Conservation (phyloP, 2,888 invertebrate species). For the Baccha elongata region DNA sequence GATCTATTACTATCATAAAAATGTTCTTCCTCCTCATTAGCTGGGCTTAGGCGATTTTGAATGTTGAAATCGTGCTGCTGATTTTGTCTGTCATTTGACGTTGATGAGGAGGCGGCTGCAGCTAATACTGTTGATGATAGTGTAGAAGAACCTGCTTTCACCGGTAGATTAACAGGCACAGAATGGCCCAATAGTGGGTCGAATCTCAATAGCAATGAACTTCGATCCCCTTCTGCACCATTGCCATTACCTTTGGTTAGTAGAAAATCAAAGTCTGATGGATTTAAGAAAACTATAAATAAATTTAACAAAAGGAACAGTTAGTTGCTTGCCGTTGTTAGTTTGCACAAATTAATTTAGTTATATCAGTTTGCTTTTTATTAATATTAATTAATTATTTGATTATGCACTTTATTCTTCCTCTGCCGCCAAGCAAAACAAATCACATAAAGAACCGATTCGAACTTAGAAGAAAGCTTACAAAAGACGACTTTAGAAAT, state of each 20-base stretch:
- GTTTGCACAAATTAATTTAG: constrained; percentile 39
- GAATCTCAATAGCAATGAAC: constrained; percentile 81
- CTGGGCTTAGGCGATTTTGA: constrained; percentile 77
- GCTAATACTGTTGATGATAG: constrained; percentile 40
- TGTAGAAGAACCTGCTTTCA: constrained; percentile 64
- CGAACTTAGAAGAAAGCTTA: constrained; percentile 16
- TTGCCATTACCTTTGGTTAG: constrained; percentile 81
- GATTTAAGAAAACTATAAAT: constrained; percentile 80
- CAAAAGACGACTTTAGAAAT: constrained; percentile 56
- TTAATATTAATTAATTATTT: constrained; percentile 33
- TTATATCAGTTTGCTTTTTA: constrained; percentile 35
- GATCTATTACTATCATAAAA: constrained; percentile 76
- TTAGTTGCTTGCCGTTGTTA: constrained; percentile 19
- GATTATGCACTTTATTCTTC: constrained; percentile 33
- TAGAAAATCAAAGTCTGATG: constrained; percentile 82
- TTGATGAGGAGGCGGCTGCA: constrained; percentile 69
- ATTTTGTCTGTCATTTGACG: constrained; percentile 73
- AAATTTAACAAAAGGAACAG: constrained; percentile 9
- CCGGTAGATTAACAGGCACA: constrained; percentile 78
- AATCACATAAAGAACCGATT: constrained; percentile 34
- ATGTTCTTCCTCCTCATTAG: constrained; percentile 80
- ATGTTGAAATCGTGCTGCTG: constrained; percentile 55
- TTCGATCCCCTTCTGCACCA: constrained; percentile 78
- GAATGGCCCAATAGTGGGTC: constrained; percentile 81
- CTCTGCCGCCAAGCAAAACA: constrained; percentile 65